These are phyloP conservation scores for Cheilosia soror DNA, from an alignment of 2,888 invertebrate species.

Conservation along the genomic window DNA sequence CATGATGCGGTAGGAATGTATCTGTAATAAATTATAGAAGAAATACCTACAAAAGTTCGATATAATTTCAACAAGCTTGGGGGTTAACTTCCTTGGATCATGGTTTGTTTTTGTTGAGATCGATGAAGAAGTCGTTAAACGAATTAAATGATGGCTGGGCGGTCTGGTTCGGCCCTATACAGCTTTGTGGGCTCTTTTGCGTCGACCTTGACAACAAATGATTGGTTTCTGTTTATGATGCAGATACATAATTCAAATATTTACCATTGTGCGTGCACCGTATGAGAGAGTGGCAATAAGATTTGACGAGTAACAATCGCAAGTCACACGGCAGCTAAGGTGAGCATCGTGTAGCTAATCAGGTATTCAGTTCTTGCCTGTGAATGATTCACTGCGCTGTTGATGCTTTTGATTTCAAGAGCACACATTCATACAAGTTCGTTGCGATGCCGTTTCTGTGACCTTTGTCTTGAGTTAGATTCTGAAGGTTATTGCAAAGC, in stretches of 20 bases:
- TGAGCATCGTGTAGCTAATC: slow-evolving; percentile 42
- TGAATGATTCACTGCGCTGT: slow-evolving; percentile 57
- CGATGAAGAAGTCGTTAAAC: slow-evolving; percentile 32
- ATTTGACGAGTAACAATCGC: not conserved
- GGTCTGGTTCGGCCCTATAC: slow-evolving; percentile 51
- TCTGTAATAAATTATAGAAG: too few species aligned
- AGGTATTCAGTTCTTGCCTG: slow-evolving; percentile 56
- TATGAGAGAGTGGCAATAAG: not conserved
- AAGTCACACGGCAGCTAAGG: not conserved
- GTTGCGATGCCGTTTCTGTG: slow-evolving; percentile 14
- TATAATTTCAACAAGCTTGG: slow-evolving; percentile 40
- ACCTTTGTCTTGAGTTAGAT: slow-evolving; percentile 35
- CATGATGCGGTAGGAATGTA: slow-evolving; percentile 46
- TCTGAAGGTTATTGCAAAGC: slow-evolving; percentile 24
- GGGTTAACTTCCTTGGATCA: not conserved
- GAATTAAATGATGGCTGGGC: slow-evolving; percentile 64
- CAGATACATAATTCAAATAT: not conserved
- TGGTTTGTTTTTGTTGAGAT: not conserved
- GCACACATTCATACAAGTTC: not conserved
- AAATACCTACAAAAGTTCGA: slow-evolving; percentile 45
- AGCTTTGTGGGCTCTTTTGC: slow-evolving; percentile 48
- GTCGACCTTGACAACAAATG: slow-evolving; percentile 44
- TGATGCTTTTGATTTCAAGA: slow-evolving; percentile 27
- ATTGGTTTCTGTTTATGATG: not conserved
- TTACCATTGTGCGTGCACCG: not conserved